Percentiles rank a stretch among this genome's conserved stretches.
Evolutionary conservation across 2,113 vertebrate species (phyloP).

Genomic region (Paramormyrops kingsleyae): DNA sequence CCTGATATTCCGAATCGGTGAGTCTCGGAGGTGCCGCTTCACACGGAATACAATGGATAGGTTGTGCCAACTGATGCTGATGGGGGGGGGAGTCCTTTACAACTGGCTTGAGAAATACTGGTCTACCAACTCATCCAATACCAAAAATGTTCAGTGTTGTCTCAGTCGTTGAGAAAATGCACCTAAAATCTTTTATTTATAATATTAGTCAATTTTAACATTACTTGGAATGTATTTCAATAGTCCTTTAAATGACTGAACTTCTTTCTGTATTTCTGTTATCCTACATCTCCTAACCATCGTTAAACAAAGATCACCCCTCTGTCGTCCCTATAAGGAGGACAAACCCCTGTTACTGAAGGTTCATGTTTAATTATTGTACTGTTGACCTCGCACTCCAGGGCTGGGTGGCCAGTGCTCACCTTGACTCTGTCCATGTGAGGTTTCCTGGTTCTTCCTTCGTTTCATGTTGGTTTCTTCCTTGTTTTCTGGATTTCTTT

Average conservation of each 20-base stretch:
- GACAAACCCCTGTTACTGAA: background rate
- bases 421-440: background rate
- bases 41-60: background rate
- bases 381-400: no score
- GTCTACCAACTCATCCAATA: background rate
- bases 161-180: no score
- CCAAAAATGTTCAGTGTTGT: background rate
- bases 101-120: background rate
- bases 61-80: background rate
- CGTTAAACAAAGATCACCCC: background rate
- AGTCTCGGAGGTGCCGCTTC: constrained; percentile 16
- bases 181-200: no score
- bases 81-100: background rate
- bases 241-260: background rate
- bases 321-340: background rate
- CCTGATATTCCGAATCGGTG: constrained; percentile 89
- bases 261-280: background rate
- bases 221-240: background rate
- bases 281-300: background rate
- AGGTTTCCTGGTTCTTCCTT: background rate
- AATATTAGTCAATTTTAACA: background rate
- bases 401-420: background rate
- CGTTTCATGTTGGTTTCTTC: background rate
- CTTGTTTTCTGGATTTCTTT: background rate
- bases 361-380: background rate